These are phyloP conservation scores for Drosophila ohnishii DNA, from an alignment of 1,140 invertebrate genomes.

Conservation along the genomic window DNA sequence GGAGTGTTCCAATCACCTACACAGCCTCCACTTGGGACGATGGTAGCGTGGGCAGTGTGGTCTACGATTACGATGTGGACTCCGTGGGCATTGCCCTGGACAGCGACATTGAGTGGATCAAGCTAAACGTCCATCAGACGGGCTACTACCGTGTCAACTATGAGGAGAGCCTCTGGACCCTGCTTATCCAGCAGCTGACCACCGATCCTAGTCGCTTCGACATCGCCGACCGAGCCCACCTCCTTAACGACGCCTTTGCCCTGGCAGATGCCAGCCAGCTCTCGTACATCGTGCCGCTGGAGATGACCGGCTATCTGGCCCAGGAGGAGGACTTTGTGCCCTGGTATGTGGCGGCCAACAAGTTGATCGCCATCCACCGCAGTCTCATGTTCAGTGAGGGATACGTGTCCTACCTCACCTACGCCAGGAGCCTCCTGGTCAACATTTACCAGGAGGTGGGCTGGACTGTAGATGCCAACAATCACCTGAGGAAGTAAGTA, in stretches of 20 bases:
- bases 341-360: slow-evolving; percentile 87
- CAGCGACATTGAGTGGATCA: slow-evolving; percentile 87
- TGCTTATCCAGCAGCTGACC: slow-evolving; percentile 85
- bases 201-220: slow-evolving; percentile 83
- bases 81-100: slow-evolving; percentile 6
- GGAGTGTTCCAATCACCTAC: slow-evolving; percentile 92
- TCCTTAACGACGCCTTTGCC: slow-evolving; percentile 94
- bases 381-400: slow-evolving; percentile 85
- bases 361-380: slow-evolving; percentile 85
- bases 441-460: slow-evolving; percentile 84
- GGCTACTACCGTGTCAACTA: slow-evolving; percentile 96
- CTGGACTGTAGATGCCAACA: slow-evolving; percentile 84
- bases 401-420: slow-evolving; percentile 86
- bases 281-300: slow-evolving; percentile 87
- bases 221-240: slow-evolving; percentile 90
- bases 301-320: slow-evolving; percentile 87
- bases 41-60: slow-evolving; percentile 51
- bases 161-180: slow-evolving; percentile 86
- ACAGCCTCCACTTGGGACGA: slow-evolving; percentile 84
- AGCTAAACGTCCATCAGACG: slow-evolving; percentile 92
- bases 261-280: slow-evolving; percentile 88
- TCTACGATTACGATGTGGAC: slow-evolving; percentile 58
- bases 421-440: slow-evolving; percentile 84
- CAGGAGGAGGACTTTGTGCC: slow-evolving; percentile 88
- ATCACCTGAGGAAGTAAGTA: slow-evolving; percentile 85